A percentile compares a stretch with the other conserved stretches of the same genome.
Conservation (phyloP, 2,888 invertebrate genomes). For the Trichopoda pennipes region DNA sequence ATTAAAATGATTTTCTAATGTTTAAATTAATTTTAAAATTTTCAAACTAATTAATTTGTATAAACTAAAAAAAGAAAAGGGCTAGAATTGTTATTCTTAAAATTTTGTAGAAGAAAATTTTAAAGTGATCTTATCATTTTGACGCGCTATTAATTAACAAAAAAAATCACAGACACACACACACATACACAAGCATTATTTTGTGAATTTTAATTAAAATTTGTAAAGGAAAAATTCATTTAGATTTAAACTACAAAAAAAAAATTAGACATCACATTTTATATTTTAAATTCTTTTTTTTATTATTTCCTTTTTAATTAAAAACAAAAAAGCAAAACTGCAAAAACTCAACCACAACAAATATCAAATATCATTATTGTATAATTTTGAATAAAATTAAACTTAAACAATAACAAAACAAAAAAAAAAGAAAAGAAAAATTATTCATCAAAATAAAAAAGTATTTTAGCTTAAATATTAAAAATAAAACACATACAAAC, state of each 20-base stretch:
- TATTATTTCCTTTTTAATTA: conserved; percentile 1
- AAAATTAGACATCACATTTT: conserved; percentile 44
- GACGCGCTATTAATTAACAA: background rate
- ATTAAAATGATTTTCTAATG: too few species aligned
- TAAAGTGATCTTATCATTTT: background rate
- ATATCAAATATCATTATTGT: conserved; percentile 57
- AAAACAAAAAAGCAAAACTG: conserved; percentile 1
- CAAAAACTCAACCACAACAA: conserved; percentile 44
- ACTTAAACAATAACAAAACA: conserved; percentile 11
- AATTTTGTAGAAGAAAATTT: background rate
- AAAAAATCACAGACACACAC: background rate
- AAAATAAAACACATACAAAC: conserved; percentile 19
- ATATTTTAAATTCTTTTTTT: conserved; percentile 19
- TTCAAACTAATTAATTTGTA: too few species aligned
- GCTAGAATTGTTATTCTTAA: background rate
- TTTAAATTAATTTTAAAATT: too few species aligned
- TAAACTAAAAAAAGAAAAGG: too few species aligned
- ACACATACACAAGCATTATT: background rate
- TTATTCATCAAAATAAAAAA: conserved; percentile 54
- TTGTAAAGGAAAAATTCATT: conserved; percentile 44
- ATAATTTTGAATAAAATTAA: conserved; percentile 54
- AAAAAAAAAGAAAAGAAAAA: conserved; percentile 2
- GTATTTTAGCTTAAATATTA: conserved; percentile 67
- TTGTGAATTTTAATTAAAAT: background rate
- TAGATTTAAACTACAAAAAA: conserved; percentile 11